phyloP scores from a whole-genome alignment of 2,113 vertebrate species.

The Ptychochromis oligacanthus region DNA sequence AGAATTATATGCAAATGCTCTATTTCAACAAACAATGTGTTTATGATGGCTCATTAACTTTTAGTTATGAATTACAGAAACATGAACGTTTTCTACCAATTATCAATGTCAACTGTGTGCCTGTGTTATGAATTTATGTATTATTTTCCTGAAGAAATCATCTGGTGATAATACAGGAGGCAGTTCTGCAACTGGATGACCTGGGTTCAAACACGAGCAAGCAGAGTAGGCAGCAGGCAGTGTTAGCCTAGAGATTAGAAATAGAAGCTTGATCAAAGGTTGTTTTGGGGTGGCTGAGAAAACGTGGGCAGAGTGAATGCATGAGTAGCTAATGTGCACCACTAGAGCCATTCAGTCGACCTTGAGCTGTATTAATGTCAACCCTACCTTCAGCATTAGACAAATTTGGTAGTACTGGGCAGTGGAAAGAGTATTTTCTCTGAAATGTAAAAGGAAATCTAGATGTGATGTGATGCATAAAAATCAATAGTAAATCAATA shows the following conservation, averaged over 20 bases:
- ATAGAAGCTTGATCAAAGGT: slow-evolving; percentile 11
- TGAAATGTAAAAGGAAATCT: neutral
- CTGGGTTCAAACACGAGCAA: slow-evolving; percentile 10
- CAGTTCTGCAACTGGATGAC: neutral
- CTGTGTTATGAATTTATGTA: neutral
- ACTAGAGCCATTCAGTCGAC: neutral
- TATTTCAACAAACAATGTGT: slow-evolving; percentile 1
- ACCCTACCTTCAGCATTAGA: neutral
- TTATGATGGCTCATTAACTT: slow-evolving; percentile 44
- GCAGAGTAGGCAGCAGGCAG: neutral
- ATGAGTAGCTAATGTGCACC: neutral
- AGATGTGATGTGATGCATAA: too few relatives aligned
- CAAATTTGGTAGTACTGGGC: neutral
- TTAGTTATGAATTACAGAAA: slow-evolving; percentile 19
- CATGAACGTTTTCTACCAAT: neutral
- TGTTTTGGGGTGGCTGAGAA: neutral
- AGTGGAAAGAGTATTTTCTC: neutral
- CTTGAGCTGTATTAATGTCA: slow-evolving; percentile 4
- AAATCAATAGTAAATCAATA: too few relatives aligned
- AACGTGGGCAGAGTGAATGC: neutral
- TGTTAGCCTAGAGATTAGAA: neutral
- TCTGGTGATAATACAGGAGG: neutral
- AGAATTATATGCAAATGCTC: neutral
- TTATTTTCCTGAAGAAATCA: neutral
- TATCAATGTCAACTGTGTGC: neutral